Conservation (phyloP, 2,113 vertebrate species). For the Aplodontia rufa region DNA sequence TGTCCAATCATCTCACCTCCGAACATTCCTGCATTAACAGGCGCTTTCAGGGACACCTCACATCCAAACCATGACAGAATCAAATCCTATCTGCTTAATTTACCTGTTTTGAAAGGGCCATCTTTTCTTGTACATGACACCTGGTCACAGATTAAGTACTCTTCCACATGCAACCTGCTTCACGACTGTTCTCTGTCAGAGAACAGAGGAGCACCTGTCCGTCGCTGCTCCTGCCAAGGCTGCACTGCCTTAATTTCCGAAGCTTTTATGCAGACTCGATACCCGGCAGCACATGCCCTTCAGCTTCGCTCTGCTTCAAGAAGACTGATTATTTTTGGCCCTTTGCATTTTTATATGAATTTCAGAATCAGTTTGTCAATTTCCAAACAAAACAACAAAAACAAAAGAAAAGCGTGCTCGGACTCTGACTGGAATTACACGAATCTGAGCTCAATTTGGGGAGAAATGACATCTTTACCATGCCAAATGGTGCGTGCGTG, state of each 20-base stretch:
- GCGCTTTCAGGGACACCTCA: too few species aligned
- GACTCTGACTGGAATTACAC: background rate
- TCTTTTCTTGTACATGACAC: background rate
- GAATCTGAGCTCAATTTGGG: background rate
- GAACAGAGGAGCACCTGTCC: too few species aligned
- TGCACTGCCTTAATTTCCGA: accelerated
- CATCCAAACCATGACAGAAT: background rate
- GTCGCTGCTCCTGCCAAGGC: accelerated
- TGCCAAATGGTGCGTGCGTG: accelerated
- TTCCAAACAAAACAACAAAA: background rate
- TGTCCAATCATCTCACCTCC: too few species aligned
- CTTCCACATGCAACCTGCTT: background rate
- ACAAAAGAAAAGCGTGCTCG: background rate
- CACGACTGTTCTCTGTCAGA: background rate
- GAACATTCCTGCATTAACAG: too few species aligned
- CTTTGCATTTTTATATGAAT: background rate
- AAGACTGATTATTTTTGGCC: background rate
- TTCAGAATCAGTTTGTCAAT: background rate
- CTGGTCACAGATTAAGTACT: background rate
- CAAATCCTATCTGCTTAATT: background rate
- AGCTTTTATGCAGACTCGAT: too few species aligned
- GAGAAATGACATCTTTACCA: background rate
- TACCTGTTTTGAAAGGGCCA: background rate
- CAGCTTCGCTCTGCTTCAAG: background rate
- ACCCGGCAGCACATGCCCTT: background rate